Evolutionary conservation across 2,888 invertebrate genomes (phyloP).

Genomic region (Melanotus villosus): DNA sequence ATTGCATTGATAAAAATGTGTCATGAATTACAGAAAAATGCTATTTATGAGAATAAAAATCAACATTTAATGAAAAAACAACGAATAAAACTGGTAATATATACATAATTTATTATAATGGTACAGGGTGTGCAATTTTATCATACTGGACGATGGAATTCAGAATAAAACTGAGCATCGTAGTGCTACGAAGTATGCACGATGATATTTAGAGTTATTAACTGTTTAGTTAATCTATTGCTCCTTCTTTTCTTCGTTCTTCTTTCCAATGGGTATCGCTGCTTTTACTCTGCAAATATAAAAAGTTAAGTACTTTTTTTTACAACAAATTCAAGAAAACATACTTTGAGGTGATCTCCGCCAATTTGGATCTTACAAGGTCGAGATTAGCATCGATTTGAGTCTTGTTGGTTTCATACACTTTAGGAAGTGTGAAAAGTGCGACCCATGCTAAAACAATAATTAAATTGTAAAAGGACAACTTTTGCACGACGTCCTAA

Average conservation of each 20-base stretch:
- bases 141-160: constrained; percentile 48
- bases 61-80: constrained; percentile 22
- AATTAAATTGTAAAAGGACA: too few species aligned
- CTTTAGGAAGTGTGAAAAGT: constrained; percentile 95
- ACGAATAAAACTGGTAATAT: constrained; percentile 50
- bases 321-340: constrained; percentile 61
- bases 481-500: too few species aligned
- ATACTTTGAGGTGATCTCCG: constrained; percentile 91
- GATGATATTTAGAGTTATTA: constrained; percentile 40
- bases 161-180: constrained; percentile 44
- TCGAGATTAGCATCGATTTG: constrained; percentile 94
- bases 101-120: constrained; percentile 53
- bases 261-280: constrained; percentile 91
- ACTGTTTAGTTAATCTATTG: constrained; percentile 73
- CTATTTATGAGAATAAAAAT: constrained; percentile 40
- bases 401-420: constrained; percentile 95
- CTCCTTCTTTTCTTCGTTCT: constrained; percentile 87
- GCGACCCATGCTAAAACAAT: constrained; percentile 86
- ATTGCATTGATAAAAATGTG: constrained; percentile 19
- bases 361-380: constrained; percentile 88
- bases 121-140: constrained; percentile 49
- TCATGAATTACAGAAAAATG: constrained; percentile 1
- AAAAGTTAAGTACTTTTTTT: too few species aligned
- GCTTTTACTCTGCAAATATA: constrained; percentile 82
- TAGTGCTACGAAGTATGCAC: constrained; percentile 38